Evolutionary conservation across 2,888 invertebrate genomes (phyloP), one percentile per base, ranked within the genome.

Genomic region (Himalopsyche kuldschensis): DNA sequence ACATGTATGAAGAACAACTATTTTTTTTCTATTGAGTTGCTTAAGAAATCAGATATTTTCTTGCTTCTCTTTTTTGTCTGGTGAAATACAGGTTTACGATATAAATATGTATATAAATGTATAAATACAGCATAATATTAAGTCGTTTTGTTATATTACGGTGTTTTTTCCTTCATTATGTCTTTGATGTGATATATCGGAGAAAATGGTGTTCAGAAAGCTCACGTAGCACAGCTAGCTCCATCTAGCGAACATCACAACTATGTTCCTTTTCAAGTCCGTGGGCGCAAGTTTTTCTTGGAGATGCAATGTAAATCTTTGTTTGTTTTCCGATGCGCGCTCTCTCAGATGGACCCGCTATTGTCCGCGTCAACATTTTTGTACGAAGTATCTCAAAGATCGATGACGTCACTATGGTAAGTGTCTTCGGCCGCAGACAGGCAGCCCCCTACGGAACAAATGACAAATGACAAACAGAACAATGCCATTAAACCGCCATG

Each of bases 371-470:
- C 94, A 98, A 98, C 96, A 97, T 98, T 94, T 97, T 97, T 95
- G 96, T 98, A 93, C 94, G 98, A 95, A 98, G 98, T 96, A 97
- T 98, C 94, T 97, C 97, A 93, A 97, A 98, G 95, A 98, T 98
- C 94, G 98, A 98, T 95, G 98, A 98, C 94, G 97, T 98, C 93
- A 98, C 97, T 89, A 98, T 98, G 98, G 98, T 98, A 96, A 97
- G 97, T 97, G 47, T 79, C 46, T 27, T 15, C 80, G 47, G 77
- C 75, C 31, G 55, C 55, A 55, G 55, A 55, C 55, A 55, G 55
- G 20, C 55, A 55, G 55, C 55, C 55, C 41, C 20, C 55, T 55
- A 24, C 55, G 55, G 55, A 55, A 55, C 55, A 55, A 55, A 41
- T 41, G 41, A 41, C 41, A 41, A 55, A 55, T 55, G 55, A 55